Evolutionary conservation across 2,888 invertebrate species (phyloP).

Genomic region (Aspidapion aeneum): DNA sequence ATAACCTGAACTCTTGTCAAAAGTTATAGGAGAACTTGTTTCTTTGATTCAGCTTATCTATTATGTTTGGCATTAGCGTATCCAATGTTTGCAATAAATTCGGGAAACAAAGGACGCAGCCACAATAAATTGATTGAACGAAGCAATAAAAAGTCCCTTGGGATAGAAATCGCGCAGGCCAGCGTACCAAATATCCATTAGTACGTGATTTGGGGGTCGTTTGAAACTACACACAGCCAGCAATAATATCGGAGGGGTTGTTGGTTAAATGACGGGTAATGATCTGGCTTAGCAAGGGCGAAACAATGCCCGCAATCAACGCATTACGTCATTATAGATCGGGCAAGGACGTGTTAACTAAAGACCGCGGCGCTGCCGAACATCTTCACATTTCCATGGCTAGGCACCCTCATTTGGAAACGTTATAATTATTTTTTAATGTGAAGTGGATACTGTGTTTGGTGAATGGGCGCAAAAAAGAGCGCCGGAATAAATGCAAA

Average conservation of each 20-base stretch:
- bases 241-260: conserved; percentile 44
- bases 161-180: conserved; percentile 17
- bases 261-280: conserved; percentile 47
- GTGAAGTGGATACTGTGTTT: conserved; percentile 1
- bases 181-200: conserved; percentile 21
- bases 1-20: no score
- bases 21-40: no score
- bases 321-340: conserved; percentile 46
- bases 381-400: background rate
- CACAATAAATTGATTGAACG: conserved; percentile 20
- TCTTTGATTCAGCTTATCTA: background rate
- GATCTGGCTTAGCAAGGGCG: conserved; percentile 39
- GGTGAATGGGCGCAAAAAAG: conserved; percentile 1
- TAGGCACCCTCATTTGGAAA: background rate
- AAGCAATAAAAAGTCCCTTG: conserved; percentile 27
- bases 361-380: conserved; percentile 15
- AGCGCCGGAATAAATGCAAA: background rate
- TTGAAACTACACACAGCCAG: no score
- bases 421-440: conserved; percentile 20
- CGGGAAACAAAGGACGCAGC: conserved; percentile 20
- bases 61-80: background rate
- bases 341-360: conserved; percentile 25
- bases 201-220: conserved; percentile 35
- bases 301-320: conserved; percentile 49
- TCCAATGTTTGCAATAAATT: background rate